These are phyloP conservation scores for Chymomyza fuscimana DNA, from an alignment of 2,888 invertebrate species.

Conservation along the genomic window DNA sequence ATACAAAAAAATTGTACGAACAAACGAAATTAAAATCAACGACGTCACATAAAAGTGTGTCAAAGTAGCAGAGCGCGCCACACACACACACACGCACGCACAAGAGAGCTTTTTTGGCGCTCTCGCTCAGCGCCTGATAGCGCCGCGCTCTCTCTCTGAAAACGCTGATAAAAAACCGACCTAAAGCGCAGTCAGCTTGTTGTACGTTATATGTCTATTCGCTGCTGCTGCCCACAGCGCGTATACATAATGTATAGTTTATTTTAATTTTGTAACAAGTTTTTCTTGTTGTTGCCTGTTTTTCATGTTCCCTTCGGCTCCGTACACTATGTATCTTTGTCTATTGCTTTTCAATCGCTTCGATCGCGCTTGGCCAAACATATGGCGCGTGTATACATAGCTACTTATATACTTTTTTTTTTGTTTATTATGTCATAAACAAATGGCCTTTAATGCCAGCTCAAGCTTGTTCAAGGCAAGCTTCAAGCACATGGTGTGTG, in stretches of 20 bases:
- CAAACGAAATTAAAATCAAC: conserved; percentile 67
- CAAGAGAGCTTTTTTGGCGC: conserved; percentile 55
- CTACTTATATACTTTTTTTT: conserved; percentile 23
- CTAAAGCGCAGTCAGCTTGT: conserved; percentile 30
- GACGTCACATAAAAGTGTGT: conserved; percentile 77
- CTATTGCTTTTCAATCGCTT: conserved; percentile 13
- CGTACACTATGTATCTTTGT: not conserved
- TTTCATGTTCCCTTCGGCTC: not conserved
- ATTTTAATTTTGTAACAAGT: conserved; percentile 64
- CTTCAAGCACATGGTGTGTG: conserved; percentile 22
- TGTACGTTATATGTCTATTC: not conserved
- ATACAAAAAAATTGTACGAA: conserved; percentile 40
- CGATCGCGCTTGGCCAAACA: conserved; percentile 37
- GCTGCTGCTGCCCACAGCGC: conserved; percentile 46
- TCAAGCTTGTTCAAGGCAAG: conserved; percentile 54
- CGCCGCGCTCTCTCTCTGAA: conserved; percentile 13
- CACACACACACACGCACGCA: conserved; percentile 27
- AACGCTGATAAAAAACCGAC: conserved; percentile 48
- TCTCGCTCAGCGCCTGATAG: conserved; percentile 22
- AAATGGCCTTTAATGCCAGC: conserved; percentile 51
- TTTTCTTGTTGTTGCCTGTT: conserved; percentile 59
- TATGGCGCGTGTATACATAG: conserved; percentile 41
- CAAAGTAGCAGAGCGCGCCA: conserved; percentile 64
- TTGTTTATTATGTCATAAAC: conserved; percentile 65
- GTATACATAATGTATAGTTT: conserved; percentile 62